Base-by-base conservation (phyloP, 2,113 vertebrate genomes). In the Corydoras maculifer region DNA sequence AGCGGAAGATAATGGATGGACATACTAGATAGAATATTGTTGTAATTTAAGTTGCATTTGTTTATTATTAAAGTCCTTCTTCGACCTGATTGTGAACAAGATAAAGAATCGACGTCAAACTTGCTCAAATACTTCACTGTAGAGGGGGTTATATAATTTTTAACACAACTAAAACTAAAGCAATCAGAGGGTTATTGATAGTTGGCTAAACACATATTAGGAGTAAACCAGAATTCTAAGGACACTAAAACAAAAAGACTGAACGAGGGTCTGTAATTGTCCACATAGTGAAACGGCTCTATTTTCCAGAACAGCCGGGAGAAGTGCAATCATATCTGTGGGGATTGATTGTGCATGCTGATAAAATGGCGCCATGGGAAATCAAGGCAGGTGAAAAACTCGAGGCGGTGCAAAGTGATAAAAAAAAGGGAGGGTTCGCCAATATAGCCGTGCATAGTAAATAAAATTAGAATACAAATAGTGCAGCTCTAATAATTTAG, bases 131-230 rank as follows among this genome's bases (percentile, higher is more conserved):
- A 25, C 18, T 25, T 25, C 18, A 25, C 18, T 25, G 18, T 25
- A 25, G 18, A 1, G 18, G 18, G 18, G 18, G 18, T 25, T 25
- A 25, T 25, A 25, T 25, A 25, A 25, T 25, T 25, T 25, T 25
- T 25, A 25, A 1, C 18, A 53, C 51, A 53, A 12, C 5, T 5
- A 8, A 12, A 3, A 53, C 5, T 14, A 58, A 9, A 54, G 48
- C 58, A 50, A 57, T 14, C 43, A 25, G 18, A 25, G 18, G 18
- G 18, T 2, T 25, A 53, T 73, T 67, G 54, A 29, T 32, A 15
- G 49, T 64, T 58, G 7, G 32, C 71, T 53, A 57, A 58, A 54
- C 70, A 32, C 62, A 66, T 53, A 65, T 53, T 63, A 66, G 71
- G 60, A 43, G 35, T 72, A 57, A 64, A 59, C 53, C 14, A 43